These are phyloP conservation scores for Fragum whitleyi DNA, from an alignment of 2,888 invertebrate species.

Conservation along the genomic window DNA sequence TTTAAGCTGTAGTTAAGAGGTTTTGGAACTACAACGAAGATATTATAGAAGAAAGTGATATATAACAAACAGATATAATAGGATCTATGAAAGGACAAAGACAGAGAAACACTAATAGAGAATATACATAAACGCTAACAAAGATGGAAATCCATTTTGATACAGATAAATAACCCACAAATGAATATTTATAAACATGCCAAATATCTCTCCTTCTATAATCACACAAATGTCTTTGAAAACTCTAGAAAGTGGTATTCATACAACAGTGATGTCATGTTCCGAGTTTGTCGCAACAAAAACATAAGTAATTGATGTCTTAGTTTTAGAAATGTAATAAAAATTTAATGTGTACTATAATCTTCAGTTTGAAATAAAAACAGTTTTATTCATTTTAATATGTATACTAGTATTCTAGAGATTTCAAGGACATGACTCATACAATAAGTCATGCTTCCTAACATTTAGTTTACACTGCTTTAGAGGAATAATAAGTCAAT, in stretches of 20 bases:
- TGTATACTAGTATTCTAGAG: neutral
- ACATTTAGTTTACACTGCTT: too few relatives aligned
- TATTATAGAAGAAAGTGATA: neutral
- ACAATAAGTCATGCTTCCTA: neutral
- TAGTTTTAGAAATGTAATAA: too few relatives aligned
- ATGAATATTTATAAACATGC: constrained; percentile 5
- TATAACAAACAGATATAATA: neutral
- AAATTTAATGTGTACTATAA: too few relatives aligned
- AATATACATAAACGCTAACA: neutral
- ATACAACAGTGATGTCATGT: too few relatives aligned
- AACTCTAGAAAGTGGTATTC: neutral
- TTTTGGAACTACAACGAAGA: too few relatives aligned
- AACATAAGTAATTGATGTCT: too few relatives aligned
- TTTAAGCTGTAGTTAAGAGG: too few relatives aligned
- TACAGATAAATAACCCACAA: neutral
- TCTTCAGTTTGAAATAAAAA: too few relatives aligned
- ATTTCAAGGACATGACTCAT: neutral
- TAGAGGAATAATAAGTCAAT: too few relatives aligned
- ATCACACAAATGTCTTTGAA: constrained; percentile 19
- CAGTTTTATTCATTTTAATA: too few relatives aligned
- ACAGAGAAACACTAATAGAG: neutral
- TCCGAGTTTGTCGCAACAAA: too few relatives aligned
- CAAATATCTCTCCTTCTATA: constrained; percentile 21
- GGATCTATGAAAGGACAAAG: neutral
- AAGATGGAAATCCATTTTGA: neutral